phyloP scores from a whole-genome alignment of 2,888 invertebrate species.

The Hermaeophaga mercurialis region DNA sequence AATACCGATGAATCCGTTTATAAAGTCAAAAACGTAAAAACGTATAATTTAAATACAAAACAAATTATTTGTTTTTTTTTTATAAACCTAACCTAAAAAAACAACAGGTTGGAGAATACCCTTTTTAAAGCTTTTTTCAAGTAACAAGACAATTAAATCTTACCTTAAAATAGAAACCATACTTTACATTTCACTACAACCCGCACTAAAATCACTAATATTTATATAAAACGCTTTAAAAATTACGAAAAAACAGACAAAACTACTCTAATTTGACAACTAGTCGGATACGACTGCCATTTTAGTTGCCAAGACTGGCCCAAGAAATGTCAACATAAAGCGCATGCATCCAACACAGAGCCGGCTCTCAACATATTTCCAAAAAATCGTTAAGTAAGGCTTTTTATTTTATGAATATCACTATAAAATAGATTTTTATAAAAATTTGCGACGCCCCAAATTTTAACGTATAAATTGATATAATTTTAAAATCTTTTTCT shows the following conservation, averaged over 20 bases:
- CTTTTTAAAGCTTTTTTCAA: not conserved
- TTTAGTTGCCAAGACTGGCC: conserved; percentile 6
- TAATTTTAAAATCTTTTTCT: too few species aligned
- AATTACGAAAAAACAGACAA: conserved; percentile 33
- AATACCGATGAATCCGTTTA: not conserved
- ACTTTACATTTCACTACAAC: conserved; percentile 23
- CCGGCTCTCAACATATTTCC: too few species aligned
- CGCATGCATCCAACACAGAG: not conserved
- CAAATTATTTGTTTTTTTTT: conserved; percentile 15
- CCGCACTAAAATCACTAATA: conserved; percentile 25
- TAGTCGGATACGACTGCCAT: conserved; percentile 22
- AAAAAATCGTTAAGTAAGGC: too few species aligned
- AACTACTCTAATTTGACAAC: conserved; percentile 40
- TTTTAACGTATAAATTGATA: too few species aligned
- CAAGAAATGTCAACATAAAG: not conserved
- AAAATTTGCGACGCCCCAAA: too few species aligned
- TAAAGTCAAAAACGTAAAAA: not conserved
- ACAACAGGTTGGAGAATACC: conserved; percentile 33
- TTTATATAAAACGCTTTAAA: conserved; percentile 24
- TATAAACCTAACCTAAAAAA: conserved; percentile 32
- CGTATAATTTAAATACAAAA: not conserved
- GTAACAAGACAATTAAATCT: conserved; percentile 21
- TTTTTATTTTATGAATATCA: too few species aligned
- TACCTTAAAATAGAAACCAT: conserved; percentile 30
- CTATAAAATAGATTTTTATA: too few species aligned